Conservation (phyloP, 2,888 invertebrate genomes). For the Tenthredo livida region DNA sequence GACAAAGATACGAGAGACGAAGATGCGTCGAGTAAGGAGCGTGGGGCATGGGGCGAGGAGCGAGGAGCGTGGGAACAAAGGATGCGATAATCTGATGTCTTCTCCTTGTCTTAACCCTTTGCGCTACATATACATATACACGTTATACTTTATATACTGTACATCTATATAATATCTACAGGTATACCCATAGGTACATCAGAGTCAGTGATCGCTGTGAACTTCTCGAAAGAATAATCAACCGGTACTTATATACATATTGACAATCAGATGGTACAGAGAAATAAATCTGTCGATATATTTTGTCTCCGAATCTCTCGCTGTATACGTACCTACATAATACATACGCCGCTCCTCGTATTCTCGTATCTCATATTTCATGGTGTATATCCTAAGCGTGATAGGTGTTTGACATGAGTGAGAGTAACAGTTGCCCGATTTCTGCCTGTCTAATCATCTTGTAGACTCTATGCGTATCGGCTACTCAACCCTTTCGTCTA, state of each 20-base stretch:
- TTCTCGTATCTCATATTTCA: background rate
- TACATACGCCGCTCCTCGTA: background rate
- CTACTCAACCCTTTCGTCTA: background rate
- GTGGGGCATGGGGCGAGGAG: constrained; percentile 14
- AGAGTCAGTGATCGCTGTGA: background rate
- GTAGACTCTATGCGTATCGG: too few species aligned
- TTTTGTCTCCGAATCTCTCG: background rate
- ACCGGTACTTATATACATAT: background rate
- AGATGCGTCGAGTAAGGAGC: constrained; percentile 56
- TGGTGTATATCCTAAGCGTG: background rate
- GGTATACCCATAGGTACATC: background rate
- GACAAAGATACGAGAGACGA: constrained; percentile 59
- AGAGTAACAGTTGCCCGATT: too few species aligned
- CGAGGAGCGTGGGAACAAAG: constrained; percentile 75
- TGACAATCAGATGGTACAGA: background rate
- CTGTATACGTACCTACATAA: background rate
- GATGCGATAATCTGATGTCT: constrained; percentile 65
- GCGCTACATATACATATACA: background rate
- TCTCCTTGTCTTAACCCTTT: constrained; percentile 57
- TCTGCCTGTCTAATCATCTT: too few species aligned
- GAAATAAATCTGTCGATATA: constrained; percentile 1
- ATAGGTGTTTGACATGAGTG: too few species aligned
- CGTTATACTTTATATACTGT: background rate
- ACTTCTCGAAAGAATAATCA: background rate
- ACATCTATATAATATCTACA: background rate